A percentile compares a stretch with the other conserved stretches of the same genome.
Conservation (phyloP, 2,797 vertebrate species). For the Corythornis leucogaster region DNA sequence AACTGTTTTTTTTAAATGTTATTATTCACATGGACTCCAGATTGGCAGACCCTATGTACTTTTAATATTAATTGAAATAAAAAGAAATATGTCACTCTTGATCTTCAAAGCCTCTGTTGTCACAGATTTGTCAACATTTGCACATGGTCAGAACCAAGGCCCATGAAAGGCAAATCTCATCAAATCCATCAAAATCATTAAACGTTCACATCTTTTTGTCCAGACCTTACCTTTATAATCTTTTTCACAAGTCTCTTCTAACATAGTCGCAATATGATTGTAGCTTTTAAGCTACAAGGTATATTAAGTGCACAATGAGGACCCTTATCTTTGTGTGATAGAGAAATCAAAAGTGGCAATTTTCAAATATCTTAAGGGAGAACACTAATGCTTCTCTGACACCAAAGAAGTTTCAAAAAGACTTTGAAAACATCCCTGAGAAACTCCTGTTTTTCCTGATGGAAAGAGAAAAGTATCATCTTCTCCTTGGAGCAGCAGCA, state of each 20-base stretch:
- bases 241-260: background rate
- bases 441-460: background rate
- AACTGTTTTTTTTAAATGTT: background rate
- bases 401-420: background rate
- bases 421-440: background rate
- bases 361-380: background rate
- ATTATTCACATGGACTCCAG: background rate
- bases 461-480: background rate
- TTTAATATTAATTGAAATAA: background rate
- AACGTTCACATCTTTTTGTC: background rate
- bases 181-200: background rate
- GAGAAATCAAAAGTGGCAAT: accelerated
- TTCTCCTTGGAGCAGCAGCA: background rate
- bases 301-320: background rate
- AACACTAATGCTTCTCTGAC: background rate
- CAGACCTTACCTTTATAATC: background rate
- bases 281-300: background rate
- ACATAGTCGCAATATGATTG: background rate
- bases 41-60: background rate
- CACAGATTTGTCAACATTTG: background rate
- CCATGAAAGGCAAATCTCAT: background rate
- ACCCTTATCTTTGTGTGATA: background rate
- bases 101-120: background rate
- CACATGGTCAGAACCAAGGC: background rate
- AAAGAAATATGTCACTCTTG: background rate